Base-by-base conservation (phyloP, 2,797 vertebrate species). In the Ceyx erithaca region DNA sequence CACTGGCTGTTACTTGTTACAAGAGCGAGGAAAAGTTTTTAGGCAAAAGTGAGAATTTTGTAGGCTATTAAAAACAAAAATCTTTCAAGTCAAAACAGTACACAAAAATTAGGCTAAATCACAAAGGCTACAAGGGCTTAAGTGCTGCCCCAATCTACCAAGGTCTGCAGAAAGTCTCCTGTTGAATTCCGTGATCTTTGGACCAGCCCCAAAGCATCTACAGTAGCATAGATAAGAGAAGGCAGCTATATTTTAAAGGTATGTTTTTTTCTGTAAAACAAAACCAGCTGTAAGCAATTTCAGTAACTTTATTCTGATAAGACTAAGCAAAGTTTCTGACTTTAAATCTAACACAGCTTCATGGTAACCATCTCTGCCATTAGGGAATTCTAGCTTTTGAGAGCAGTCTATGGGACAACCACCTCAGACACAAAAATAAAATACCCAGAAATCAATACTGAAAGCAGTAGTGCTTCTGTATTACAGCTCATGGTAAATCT, bases 241-340 rank as follows among this genome's bases (percentile, higher is more conserved):
- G 63, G 45, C 30, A 62, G 33, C 78, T 80, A 40, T 52, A 46
- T 49, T 86, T 86, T 54, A 91, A 84, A 91, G 21, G 16, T 71
- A 64, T 19, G 12, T 3, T 51, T 91, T 93, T 54, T 48, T 45
- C 92, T 80, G 71, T 77, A 77, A 69, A 93, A 76, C 26, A 81
- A 96, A 91, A 77, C 23, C 85, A 88, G 61, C 37, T 85, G 31
- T 19, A 84, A 71, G 54, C 19, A 8, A 73, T 58, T 89, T 72
- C 78, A 80, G 30, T 54, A 82, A 87, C 49, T 92, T 91, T 68
- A 85, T 62, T 94, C 71, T 68, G 72, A 68, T 40, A 21, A 78
- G 63, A 80, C 45, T 19, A 59, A 76, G 43, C 62, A 71, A 83
- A 62, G 22, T 43, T 92, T 94, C 82, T 76, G 66, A n/a, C 57